phyloP scores from a whole-genome alignment of 1,140 invertebrate species.

The Caligus rogercresseyi region DNA sequence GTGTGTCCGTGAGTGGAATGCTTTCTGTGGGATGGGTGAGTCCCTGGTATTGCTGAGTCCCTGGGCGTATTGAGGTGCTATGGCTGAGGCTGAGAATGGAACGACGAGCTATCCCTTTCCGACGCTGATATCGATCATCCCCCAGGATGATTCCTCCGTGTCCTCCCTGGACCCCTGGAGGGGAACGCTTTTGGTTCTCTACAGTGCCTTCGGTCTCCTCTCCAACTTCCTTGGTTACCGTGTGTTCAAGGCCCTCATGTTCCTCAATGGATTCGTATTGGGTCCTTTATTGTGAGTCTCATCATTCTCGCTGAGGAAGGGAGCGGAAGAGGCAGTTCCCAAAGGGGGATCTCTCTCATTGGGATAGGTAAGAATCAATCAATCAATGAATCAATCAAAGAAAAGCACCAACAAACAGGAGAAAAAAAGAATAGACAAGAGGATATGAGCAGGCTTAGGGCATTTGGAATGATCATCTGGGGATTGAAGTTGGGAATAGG shows the following conservation, averaged over 20 bases:
- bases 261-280: conserved; percentile 71
- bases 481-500: no score
- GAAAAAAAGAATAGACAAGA: no score
- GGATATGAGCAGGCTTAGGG: no score
- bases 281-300: conserved; percentile 53
- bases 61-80: no score
- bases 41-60: no score
- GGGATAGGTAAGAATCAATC: not conserved
- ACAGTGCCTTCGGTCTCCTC: conserved; percentile 42
- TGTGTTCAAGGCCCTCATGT: conserved; percentile 74
- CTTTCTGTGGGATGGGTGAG: no score
- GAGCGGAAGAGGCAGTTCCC: not conserved
- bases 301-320: conserved; percentile 50
- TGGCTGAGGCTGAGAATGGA: no score
- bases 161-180: conserved; percentile 22
- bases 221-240: conserved; percentile 57
- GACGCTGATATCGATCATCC: not conserved
- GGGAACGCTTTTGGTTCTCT: conserved; percentile 37
- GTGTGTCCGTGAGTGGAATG: no score
- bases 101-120: not conserved
- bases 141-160: not conserved
- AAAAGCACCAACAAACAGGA: no score
- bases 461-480: no score
- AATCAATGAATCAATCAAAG: no score
- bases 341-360: not conserved